Conservation (phyloP, 2,797 vertebrate species). For the Phataginus tetradactyla region DNA sequence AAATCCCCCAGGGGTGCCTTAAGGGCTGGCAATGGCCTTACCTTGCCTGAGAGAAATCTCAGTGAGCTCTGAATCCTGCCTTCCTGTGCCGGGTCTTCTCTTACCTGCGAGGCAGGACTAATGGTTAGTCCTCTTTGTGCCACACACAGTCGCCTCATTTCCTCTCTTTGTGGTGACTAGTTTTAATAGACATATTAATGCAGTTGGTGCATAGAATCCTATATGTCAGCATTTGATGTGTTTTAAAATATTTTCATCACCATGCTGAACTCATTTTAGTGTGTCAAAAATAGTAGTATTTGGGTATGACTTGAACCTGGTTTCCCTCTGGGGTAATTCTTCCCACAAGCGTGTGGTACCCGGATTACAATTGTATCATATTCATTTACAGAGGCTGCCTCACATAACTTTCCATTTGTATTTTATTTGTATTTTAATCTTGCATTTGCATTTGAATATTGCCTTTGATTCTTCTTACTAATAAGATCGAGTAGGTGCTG, state of each 20-base stretch:
- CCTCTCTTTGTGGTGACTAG: background rate
- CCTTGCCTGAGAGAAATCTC: background rate
- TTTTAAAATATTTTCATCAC: constrained; percentile 25
- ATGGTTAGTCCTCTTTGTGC: background rate
- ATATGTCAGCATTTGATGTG: background rate
- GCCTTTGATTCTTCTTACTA: background rate
- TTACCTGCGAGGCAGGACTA: background rate
- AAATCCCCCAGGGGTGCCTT: background rate
- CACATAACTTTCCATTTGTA: background rate
- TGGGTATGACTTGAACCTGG: background rate
- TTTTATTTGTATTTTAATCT: no score
- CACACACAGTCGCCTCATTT: background rate
- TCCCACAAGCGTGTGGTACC: background rate
- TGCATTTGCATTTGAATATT: background rate
- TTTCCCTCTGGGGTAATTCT: background rate
- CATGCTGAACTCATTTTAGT: background rate
- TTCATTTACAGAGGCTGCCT: background rate
- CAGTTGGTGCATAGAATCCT: background rate
- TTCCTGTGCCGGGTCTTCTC: background rate
- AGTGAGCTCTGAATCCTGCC: background rate
- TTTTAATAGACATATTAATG: background rate
- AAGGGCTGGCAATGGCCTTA: background rate
- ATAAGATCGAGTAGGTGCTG: background rate
- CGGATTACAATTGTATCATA: background rate
- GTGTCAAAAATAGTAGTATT: background rate